Base-by-base conservation (phyloP, 2,113 vertebrate genomes). In the Arizona elegans region DNA sequence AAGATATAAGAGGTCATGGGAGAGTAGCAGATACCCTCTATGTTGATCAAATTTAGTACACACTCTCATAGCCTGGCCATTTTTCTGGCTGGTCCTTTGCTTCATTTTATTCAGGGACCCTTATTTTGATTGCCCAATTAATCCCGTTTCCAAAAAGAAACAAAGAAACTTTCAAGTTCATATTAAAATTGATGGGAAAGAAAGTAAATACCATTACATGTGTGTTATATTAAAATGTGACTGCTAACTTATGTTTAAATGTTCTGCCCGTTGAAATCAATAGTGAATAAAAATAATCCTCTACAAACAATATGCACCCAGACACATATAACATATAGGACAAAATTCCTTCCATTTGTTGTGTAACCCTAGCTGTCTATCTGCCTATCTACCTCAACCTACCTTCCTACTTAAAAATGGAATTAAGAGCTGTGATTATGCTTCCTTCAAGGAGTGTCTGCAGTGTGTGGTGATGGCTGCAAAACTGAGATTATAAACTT, bases 241-340 rank as follows among this genome's bases (percentile, higher is more conserved):
- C 0, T 75, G 50, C 86, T 53, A 53, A 87, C 8, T 92, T 38
- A 87, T 29, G 87, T 91, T 87, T 0, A 43, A 50, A 89, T 13
- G 13, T 85, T 96, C 91, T 91, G 53, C 5, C 81, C 29, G 92
- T 52, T 43, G 94, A 95, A 94, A 94, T 47, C 23, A 53, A 10
- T 21, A 86, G 29, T 23, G 19, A 33, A 17, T 90, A 92, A 95
- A 88, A 91, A 8, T 52, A 90, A 52, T 3, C 6, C 65, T 54
- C 54, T 86, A 0, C 59, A 90, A 75, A 81, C 6, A 75, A 75
- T 15, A 38, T 38, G n/a, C n/a, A 38, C n/a, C 15, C n/a, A 43
- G n/a, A 19, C 6, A 19, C 13, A 33, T 15, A 81, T 24, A 86
- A 15, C 87, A 2, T 47, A 81, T n/a, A 1, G 19, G 86, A 91